A percentile compares a stretch with the other conserved stretches of the same genome.
Evolutionary conservation across 2,888 invertebrate genomes (phyloP).

Genomic region (Synanthedon andrenaeformis): DNA sequence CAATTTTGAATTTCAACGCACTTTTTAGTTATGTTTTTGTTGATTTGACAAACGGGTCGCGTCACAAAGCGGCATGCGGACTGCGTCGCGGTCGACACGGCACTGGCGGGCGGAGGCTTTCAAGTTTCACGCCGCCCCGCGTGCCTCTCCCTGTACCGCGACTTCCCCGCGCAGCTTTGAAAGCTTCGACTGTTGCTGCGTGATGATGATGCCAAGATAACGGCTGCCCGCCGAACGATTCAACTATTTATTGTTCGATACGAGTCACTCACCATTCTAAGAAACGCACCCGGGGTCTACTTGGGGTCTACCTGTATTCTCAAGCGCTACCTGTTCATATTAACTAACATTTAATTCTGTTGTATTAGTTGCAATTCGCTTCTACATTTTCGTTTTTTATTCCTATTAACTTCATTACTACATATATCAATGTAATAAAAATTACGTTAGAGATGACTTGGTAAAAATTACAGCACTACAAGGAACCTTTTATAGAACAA

Average conservation of each 20-base stretch:
- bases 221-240: conserved; percentile 61
- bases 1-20: conserved; percentile 17
- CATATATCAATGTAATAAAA: no score
- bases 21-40: conserved; percentile 51
- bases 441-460: no score
- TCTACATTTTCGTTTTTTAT: no score
- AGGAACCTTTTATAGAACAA: no score
- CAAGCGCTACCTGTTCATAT: not conserved
- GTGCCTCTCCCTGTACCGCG: conserved; percentile 34
- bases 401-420: no score
- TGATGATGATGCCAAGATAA: conserved; percentile 66
- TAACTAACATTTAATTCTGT: conserved; percentile 5
- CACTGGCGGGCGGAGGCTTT: conserved; percentile 62
- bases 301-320: conserved; percentile 4
- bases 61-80: conserved; percentile 37
- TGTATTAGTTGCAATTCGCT: not conserved
- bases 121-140: conserved; percentile 43
- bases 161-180: conserved; percentile 43
- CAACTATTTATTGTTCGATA: conserved; percentile 64
- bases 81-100: conserved; percentile 51
- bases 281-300: conserved; percentile 24
- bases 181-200: conserved; percentile 57
- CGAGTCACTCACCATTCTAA: conserved; percentile 41
- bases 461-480: no score
- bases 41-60: conserved; percentile 21